Evolutionary conservation across 2,888 invertebrate species (phyloP).

Genomic region (Nomada flava): DNA sequence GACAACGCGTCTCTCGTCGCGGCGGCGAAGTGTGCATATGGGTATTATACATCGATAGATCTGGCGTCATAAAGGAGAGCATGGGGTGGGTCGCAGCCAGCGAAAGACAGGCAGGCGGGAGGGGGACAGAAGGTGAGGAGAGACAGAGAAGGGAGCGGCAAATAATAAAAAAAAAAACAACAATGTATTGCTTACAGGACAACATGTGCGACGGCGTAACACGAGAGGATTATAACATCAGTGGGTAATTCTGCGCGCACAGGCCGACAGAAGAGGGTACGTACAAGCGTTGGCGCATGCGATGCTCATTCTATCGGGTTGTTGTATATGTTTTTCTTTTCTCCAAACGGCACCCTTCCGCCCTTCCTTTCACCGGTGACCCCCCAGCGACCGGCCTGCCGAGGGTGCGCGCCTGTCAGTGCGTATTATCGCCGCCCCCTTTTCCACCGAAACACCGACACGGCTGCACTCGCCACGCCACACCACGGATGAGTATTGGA

Average conservation of each 20-base stretch:
- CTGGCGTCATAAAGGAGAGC: slow-evolving; percentile 45
- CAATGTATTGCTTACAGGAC: slow-evolving; percentile 78
- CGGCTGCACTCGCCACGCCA: slow-evolving; percentile 27
- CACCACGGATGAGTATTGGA: slow-evolving; percentile 62
- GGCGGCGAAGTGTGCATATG: slow-evolving; percentile 79
- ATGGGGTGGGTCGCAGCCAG: slow-evolving; percentile 16
- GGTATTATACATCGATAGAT: slow-evolving; percentile 53
- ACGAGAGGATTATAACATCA: slow-evolving; percentile 84
- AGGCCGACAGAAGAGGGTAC: slow-evolving; percentile 39
- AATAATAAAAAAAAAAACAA: slow-evolving; percentile 67
- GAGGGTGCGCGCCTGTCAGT: slow-evolving; percentile 82
- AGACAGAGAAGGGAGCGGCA: slow-evolving; percentile 35
- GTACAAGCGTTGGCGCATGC: slow-evolving; percentile 68
- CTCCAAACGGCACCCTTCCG: slow-evolving; percentile 64
- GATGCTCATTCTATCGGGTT: slow-evolving; percentile 82
- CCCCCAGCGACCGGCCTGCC: slow-evolving; percentile 53
- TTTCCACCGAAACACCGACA: slow-evolving; percentile 61
- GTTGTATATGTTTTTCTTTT: slow-evolving; percentile 80
- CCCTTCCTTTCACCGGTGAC: slow-evolving; percentile 51
- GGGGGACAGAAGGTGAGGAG: neutral
- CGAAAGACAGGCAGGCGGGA: no score
- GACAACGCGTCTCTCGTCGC: slow-evolving; percentile 81
- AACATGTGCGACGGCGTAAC: slow-evolving; percentile 83
- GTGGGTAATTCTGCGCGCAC: slow-evolving; percentile 79
- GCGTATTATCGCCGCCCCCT: slow-evolving; percentile 81